A percentile compares a stretch with the other conserved stretches of the same genome.
These are phyloP conservation scores for Taeniopygia guttata DNA, from an alignment of 2,797 vertebrate species.

Conservation along the genomic window DNA sequence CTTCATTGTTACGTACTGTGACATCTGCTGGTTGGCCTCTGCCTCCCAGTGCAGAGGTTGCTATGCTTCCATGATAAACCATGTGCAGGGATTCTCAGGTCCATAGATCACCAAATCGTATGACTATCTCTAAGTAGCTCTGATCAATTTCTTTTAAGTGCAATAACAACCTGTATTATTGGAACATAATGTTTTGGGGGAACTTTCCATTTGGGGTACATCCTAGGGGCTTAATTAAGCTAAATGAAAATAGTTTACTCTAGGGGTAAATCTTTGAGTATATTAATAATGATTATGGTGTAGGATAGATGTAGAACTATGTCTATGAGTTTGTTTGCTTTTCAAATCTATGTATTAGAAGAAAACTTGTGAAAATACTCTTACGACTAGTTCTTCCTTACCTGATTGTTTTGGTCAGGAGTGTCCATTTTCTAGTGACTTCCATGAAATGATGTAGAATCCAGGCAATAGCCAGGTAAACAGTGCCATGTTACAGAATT, in stretches of 20 bases:
- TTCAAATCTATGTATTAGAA: not conserved
- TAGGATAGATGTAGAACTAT: not conserved
- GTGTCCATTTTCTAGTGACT: not conserved
- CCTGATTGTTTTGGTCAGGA: not conserved
- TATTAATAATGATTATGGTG: not conserved
- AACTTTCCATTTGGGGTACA: not conserved
- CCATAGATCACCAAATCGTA: not conserved
- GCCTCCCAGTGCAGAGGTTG: slow-evolving; percentile 33
- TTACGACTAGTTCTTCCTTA: not conserved
- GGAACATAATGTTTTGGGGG: not conserved
- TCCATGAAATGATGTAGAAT: not conserved
- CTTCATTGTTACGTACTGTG: not conserved
- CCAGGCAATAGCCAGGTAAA: not conserved
- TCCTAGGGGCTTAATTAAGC: not conserved
- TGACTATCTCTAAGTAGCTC: not conserved
- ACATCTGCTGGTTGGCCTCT: not conserved
- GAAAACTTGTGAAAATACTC: not conserved
- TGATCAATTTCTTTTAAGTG: not conserved
- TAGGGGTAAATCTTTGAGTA: not conserved
- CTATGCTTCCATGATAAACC: not conserved
- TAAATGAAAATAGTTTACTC: not conserved
- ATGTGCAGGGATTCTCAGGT: not conserved
- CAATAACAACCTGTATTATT: not conserved
- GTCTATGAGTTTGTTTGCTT: not conserved
- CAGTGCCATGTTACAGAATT: not conserved